These are phyloP conservation scores for Aegypius monachus DNA, from an alignment of 2,113 vertebrate genomes.

Conservation along the genomic window DNA sequence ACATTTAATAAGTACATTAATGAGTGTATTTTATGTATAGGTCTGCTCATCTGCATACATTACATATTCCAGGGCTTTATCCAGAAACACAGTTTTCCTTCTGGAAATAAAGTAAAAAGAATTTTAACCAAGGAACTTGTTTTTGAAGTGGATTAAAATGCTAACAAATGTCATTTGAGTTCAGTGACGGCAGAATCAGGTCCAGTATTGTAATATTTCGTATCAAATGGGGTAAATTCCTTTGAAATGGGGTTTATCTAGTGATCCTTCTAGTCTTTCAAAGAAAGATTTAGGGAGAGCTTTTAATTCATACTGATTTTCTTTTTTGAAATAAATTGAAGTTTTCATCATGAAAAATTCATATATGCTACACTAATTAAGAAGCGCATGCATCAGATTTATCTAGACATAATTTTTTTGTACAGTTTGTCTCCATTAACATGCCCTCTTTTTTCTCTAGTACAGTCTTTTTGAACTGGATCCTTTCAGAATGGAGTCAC, in stretches of 20 bases:
- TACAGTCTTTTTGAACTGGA: neutral
- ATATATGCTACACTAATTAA: neutral
- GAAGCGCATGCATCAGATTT: neutral
- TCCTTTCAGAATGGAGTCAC: neutral
- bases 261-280: neutral
- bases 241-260: neutral
- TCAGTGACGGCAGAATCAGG: neutral
- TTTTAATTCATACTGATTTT: neutral
- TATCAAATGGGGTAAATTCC: neutral
- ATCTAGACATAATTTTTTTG: neutral
- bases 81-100: neutral
- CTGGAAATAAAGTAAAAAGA: neutral
- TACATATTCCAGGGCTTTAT: neutral
- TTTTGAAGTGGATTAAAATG: neutral
- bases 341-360: slow-evolving; percentile 9
- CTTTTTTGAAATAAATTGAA: neutral
- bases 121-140: neutral
- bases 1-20: neutral
- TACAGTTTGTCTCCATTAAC: neutral
- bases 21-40: neutral
- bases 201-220: neutral
- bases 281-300: neutral
- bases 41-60: neutral
- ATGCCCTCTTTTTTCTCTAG: neutral
- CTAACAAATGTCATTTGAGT: neutral